Percentiles rank a stretch among this genome's conserved stretches.
Conservation (phyloP, 1,140 invertebrate genomes). For the Sitobion miscanthi region DNA sequence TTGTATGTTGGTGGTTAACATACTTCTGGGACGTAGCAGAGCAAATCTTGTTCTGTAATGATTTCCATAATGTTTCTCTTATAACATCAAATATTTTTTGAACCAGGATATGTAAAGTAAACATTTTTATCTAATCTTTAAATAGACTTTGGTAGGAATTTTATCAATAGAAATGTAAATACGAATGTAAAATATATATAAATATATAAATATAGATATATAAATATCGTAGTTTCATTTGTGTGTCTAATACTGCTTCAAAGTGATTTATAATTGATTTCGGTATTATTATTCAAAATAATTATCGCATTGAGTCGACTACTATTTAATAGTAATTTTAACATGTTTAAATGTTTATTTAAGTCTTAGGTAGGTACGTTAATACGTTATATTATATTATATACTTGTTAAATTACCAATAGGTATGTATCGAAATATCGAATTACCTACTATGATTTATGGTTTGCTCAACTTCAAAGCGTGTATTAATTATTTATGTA, state of each 20-base stretch:
- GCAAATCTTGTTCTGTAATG: slow-evolving; percentile 14
- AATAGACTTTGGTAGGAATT: slow-evolving; percentile 25
- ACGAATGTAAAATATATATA: not conserved
- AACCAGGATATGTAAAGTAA: slow-evolving; percentile 6
- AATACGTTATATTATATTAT: not conserved
- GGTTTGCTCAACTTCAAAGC: not conserved
- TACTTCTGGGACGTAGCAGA: not conserved
- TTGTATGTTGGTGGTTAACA: not conserved
- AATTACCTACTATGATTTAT: not conserved
- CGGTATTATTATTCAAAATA: not conserved
- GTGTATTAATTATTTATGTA: not conserved
- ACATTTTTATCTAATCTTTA: slow-evolving; percentile 30
- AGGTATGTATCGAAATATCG: not conserved
- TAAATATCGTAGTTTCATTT: not conserved
- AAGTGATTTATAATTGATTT: slow-evolving; percentile 34
- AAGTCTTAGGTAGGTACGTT: not conserved
- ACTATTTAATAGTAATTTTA: not conserved
- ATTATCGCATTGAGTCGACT: not conserved
- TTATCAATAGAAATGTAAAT: slow-evolving; percentile 23
- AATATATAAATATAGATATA: too few species aligned
- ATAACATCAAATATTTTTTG: not conserved
- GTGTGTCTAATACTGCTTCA: not conserved
- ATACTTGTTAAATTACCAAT: not conserved
- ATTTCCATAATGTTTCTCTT: not conserved
- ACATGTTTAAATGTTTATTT: not conserved